A percentile compares a stretch with the other conserved stretches of the same genome.
Conservation (phyloP, 1,140 invertebrate genomes). For the Drosophila takahashii region DNA sequence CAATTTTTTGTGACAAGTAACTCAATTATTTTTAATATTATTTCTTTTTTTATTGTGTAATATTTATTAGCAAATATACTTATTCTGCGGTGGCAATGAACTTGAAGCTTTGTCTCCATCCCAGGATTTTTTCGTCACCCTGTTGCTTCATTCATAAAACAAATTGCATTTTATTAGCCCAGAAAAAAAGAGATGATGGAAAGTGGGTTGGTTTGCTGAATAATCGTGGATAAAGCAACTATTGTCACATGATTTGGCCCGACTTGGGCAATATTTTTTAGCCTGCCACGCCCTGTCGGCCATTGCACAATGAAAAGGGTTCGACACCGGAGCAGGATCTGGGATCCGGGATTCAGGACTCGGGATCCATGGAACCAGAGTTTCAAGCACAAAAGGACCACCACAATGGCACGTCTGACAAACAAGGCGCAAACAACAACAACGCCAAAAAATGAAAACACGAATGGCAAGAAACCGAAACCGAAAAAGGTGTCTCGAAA, state of each 20-base stretch:
- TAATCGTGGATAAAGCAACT: slow-evolving; percentile 62
- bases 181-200: slow-evolving; percentile 13
- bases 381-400: slow-evolving; percentile 48
- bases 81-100: no score
- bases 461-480: slow-evolving; percentile 11
- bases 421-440: slow-evolving; percentile 7
- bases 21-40: no score
- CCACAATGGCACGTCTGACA: slow-evolving; percentile 49
- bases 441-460: slow-evolving; percentile 20
- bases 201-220: slow-evolving; percentile 8
- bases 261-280: slow-evolving; percentile 42
- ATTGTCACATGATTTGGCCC: slow-evolving; percentile 72
- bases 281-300: slow-evolving; percentile 23
- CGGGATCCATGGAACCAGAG: slow-evolving; percentile 5
- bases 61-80: no score
- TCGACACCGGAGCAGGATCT: slow-evolving; percentile 46
- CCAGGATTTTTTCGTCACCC: background rate
- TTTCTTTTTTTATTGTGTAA: no score
- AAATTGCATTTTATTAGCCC: slow-evolving; percentile 73
- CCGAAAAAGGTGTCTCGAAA: slow-evolving; percentile 69
- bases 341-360: slow-evolving; percentile 1
- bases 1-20: no score
- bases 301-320: slow-evolving; percentile 72
- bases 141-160: slow-evolving; percentile 43
- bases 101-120: background rate